Base-by-base conservation (phyloP, 2,797 vertebrate species). In the Hyperoplus lanceolatus region DNA sequence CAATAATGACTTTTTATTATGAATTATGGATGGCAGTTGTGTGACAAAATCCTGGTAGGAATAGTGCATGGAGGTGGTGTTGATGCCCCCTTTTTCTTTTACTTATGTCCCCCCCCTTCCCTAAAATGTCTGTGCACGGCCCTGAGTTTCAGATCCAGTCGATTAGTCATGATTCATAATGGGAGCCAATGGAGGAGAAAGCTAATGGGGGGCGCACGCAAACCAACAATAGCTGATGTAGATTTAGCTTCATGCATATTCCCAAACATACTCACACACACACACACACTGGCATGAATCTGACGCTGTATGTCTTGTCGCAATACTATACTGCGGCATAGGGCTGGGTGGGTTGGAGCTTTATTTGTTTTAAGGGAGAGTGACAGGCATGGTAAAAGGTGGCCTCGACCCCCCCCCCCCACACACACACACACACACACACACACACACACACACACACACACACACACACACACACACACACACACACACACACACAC, bases 361-460 rank as follows among this genome's bases (percentile, higher is more conserved):
- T 95, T 95, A 94, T 94, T 96, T 94, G 91, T 93, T 93, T 94
- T 89, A 90, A 90, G 91, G 83, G 68, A 82, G 84, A 82, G 65
- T 89, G 92, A 84, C 83, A 72, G 81, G 77, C 71, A 75, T 72
- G 67, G 67, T 71, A 75, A 80, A 75, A 75, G 59, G 36, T 65
- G 53, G 67, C 63, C 62, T 79, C 43, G 21, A 73, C 75, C 41
- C 42, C 61, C 48, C 16, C 16, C 49, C 16, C 72, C 36, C 21
- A 21, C 21, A 21, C 21, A 21, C 21, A 21, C 21, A 21, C 21
- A 21, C 21, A 21, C 21, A 21, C 21, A 21, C 21, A 21, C 21
- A 21, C 21, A 21, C 21, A 21, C 21, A 21, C 21, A 21, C 21
- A 21, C 21, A 21, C 21, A 21, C 21, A 21, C 21, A 21, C 21